These are phyloP conservation scores for Trissolcus brochymenae DNA, from an alignment of 2,888 invertebrate genomes.

Conservation along the genomic window DNA sequence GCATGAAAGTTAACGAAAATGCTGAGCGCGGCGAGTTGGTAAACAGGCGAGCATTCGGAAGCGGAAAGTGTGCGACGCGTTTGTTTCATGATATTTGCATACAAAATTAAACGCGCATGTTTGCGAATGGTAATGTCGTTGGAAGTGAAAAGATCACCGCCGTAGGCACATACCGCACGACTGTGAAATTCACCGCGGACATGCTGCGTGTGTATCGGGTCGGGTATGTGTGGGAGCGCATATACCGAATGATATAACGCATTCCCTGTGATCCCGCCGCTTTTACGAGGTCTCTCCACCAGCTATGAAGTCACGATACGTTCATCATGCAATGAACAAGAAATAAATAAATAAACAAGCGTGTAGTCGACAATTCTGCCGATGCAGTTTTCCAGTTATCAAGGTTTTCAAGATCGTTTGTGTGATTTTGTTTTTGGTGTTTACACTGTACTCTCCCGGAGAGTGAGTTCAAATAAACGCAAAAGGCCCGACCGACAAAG, in stretches of 20 bases:
- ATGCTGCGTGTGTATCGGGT: constrained; percentile 59
- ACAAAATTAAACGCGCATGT: constrained; percentile 75
- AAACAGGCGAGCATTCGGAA: constrained; percentile 54
- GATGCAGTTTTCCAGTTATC: constrained; percentile 8
- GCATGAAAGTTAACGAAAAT: constrained; percentile 47
- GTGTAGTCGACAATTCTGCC: constrained; percentile 32
- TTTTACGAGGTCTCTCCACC: constrained; percentile 55
- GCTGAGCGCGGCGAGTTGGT: constrained; percentile 27
- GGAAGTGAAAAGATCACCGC: constrained; percentile 69
- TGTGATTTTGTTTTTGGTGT: neutral
- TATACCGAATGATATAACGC: constrained; percentile 68
- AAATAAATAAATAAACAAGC: constrained; percentile 44
- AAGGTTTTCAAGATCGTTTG: constrained; percentile 12
- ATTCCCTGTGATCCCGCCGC: constrained; percentile 72
- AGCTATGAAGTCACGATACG: constrained; percentile 42
- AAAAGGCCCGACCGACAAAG: no score
- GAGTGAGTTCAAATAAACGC: no score
- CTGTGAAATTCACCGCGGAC: constrained; percentile 70
- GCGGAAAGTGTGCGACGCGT: constrained; percentile 57
- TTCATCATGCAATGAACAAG: constrained; percentile 36
- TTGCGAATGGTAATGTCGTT: constrained; percentile 71
- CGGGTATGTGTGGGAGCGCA: constrained; percentile 59
- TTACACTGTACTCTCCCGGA: no score
- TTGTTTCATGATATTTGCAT: constrained; percentile 72
- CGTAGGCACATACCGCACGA: constrained; percentile 63